Evolutionary conservation across 2,113 vertebrate genomes (phyloP).

Genomic region (Scophthalmus maximus): DNA sequence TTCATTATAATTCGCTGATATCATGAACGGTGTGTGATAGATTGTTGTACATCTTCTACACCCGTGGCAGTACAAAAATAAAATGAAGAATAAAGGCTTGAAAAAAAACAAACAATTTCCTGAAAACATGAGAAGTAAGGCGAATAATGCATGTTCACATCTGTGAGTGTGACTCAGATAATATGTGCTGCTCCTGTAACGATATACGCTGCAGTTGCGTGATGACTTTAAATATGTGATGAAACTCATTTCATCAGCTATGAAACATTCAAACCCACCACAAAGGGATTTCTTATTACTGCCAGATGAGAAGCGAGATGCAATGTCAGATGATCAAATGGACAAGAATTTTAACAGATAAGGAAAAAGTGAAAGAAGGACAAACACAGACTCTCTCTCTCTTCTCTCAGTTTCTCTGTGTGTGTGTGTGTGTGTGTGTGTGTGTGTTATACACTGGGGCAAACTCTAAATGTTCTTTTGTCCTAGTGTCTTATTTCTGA

Average conservation of each 20-base stretch:
- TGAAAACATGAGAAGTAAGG: background rate
- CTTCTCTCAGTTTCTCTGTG: background rate
- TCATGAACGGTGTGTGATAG: slow-evolving; percentile 17
- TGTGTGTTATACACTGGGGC: slow-evolving; percentile 4
- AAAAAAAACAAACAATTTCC: background rate
- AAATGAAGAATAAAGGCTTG: background rate
- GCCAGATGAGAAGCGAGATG: slow-evolving; percentile 40
- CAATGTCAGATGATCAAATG: too few species aligned
- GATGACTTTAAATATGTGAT: slow-evolving; percentile 30
- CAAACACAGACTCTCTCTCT: background rate
- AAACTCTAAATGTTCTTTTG: background rate
- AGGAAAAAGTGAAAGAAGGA: slow-evolving; percentile 1
- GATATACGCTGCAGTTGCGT: slow-evolving; percentile 26
- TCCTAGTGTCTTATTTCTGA: background rate
- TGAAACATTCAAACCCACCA: slow-evolving; percentile 51
- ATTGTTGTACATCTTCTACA: too few species aligned
- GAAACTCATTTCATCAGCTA: slow-evolving; percentile 24
- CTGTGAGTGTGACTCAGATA: slow-evolving; percentile 14
- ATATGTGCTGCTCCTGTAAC: slow-evolving; percentile 18
- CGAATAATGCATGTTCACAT: slow-evolving; percentile 42
- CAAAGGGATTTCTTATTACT: slow-evolving; percentile 45
- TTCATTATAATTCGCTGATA: slow-evolving; percentile 34
- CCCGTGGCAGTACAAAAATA: background rate
- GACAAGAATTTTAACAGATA: background rate
- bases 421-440: slow-evolving; percentile 7